phyloP scores from a whole-genome alignment of 2,888 invertebrate genomes.

The Ametastegia equiseti region DNA sequence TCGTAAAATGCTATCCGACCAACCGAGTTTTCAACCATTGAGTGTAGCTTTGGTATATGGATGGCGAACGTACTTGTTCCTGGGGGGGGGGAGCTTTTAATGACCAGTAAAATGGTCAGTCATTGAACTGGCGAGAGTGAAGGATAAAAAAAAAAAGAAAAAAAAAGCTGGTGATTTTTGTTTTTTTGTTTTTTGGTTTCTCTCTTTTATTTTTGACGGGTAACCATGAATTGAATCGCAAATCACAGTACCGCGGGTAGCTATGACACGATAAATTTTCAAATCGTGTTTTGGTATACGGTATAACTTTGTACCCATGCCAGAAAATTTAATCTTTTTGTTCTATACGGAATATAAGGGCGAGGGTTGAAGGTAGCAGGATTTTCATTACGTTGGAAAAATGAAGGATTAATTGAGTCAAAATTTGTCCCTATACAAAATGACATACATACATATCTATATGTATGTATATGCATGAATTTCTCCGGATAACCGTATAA shows the following conservation, averaged over 20 bases:
- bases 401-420: slow-evolving; percentile 13
- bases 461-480: neutral
- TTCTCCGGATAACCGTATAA: neutral
- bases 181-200: neutral
- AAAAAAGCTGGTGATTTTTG: neutral
- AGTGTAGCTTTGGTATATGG: neutral
- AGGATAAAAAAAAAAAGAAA: neutral
- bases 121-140: slow-evolving; percentile 17
- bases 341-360: neutral
- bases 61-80: neutral
- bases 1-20: neutral
- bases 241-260: neutral
- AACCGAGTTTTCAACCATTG: slow-evolving; percentile 4
- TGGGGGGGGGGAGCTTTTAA: neutral
- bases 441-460: neutral
- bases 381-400: neutral
- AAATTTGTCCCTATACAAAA: slow-evolving; percentile 6
- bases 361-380: neutral
- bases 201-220: neutral
- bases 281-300: slow-evolving; percentile 2
- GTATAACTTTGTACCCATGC: slow-evolving; percentile 29
- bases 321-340: slow-evolving; percentile 21
- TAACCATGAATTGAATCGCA: slow-evolving; percentile 33
- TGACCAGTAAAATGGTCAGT: slow-evolving; percentile 33
- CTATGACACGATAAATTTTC: neutral